Conservation (phyloP, 2,888 invertebrate genomes). For the Pteria penguin region DNA sequence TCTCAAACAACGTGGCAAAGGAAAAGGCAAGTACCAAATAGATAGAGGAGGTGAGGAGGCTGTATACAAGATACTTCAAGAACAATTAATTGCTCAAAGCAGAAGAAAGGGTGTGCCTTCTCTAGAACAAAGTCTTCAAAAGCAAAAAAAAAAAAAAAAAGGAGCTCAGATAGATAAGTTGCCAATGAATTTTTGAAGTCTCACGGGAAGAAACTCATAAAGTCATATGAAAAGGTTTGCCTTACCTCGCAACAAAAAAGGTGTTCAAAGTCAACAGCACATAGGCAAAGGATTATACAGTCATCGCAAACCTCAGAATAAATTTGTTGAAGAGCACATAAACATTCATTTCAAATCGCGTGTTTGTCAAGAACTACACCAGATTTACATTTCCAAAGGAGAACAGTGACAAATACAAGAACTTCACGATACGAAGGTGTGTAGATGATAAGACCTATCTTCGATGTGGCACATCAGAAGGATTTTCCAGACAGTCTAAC, state of each 20-base stretch:
- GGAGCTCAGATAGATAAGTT: neutral
- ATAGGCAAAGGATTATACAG: neutral
- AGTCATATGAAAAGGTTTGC: conserved; percentile 4
- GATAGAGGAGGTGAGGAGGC: neutral
- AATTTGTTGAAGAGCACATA: neutral
- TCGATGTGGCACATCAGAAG: conserved; percentile 2
- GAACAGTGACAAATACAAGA: neutral
- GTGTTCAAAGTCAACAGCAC: conserved; percentile 4
- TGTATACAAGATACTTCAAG: neutral
- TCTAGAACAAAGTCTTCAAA: neutral
- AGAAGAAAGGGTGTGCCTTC: neutral
- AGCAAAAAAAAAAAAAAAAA: neutral
- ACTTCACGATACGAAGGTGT: neutral
- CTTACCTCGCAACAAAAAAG: neutral
- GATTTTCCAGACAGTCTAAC: neutral
- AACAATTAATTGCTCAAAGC: neutral
- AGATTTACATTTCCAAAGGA: neutral
- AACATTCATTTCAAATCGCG: conserved; percentile 8
- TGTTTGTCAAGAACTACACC: neutral
- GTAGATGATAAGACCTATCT: conserved; percentile 16
- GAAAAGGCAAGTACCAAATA: neutral
- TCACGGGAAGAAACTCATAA: neutral
- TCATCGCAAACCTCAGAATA: conserved; percentile 3
- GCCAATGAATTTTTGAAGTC: conserved; percentile 1
- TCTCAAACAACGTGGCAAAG: neutral